Evolutionary conservation across 2,888 invertebrate genomes (phyloP).

Genomic region (Aleiodes leptofemur): DNA sequence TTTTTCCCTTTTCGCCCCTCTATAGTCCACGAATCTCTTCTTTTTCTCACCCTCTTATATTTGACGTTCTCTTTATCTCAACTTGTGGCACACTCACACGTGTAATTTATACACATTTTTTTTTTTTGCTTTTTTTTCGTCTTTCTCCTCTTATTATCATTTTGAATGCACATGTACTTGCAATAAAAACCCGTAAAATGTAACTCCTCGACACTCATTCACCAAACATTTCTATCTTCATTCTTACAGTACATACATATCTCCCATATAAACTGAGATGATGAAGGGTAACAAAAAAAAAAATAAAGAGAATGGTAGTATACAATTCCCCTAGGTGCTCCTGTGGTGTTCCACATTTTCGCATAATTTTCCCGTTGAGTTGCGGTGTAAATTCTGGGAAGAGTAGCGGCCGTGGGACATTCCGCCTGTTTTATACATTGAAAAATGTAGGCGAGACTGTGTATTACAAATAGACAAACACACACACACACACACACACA

Average conservation of each 20-base stretch:
- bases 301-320: slow-evolving; percentile 4
- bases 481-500: background rate
- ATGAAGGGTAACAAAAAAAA: background rate
- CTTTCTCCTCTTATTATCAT: background rate
- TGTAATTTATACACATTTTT: background rate
- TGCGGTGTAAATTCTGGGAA: slow-evolving; percentile 25
- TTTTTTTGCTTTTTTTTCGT: too few species aligned
- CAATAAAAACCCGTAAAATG: slow-evolving; percentile 1
- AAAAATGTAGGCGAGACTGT: background rate
- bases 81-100: background rate
- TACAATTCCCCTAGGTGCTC: slow-evolving; percentile 21
- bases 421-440: background rate
- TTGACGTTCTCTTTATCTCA: too few species aligned
- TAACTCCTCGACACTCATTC: slow-evolving; percentile 6
- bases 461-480: too few species aligned
- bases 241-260: slow-evolving; percentile 18
- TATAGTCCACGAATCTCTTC: background rate
- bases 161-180: slow-evolving; percentile 10
- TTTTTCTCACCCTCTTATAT: too few species aligned
- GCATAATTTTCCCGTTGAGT: slow-evolving; percentile 35
- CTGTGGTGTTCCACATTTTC: slow-evolving; percentile 25
- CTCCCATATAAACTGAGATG: slow-evolving; percentile 9
- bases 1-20: background rate
- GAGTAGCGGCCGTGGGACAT: slow-evolving; percentile 2
- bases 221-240: slow-evolving; percentile 1